Percentiles rank a stretch among this genome's conserved stretches.
Conservation (phyloP, 2,113 vertebrate genomes). For the Malaclemys terrapin region DNA sequence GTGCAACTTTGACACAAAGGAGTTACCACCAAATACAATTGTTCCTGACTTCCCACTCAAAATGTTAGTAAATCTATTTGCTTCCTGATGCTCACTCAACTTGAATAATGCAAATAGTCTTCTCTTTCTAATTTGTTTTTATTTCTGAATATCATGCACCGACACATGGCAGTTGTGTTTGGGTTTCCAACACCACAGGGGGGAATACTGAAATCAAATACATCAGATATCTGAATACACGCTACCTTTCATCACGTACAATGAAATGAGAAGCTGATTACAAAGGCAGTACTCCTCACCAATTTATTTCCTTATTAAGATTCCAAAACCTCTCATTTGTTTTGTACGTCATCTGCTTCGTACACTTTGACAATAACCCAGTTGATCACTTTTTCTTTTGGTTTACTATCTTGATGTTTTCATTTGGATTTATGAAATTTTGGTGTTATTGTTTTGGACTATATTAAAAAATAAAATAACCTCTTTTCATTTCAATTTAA, state of each 20-base stretch:
- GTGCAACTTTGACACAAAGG: background rate
- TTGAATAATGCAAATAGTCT: background rate
- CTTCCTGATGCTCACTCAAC: background rate
- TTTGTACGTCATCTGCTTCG: background rate
- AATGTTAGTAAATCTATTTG: fast-evolving
- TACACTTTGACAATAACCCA: too few relatives aligned
- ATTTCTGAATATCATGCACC: background rate
- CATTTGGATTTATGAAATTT: background rate
- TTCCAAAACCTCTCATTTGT: background rate
- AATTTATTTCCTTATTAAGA: background rate
- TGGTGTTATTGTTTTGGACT: background rate
- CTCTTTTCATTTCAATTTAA: background rate
- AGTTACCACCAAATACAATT: background rate
- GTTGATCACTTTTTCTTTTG: too few relatives aligned
- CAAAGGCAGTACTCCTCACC: background rate
- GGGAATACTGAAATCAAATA: background rate
- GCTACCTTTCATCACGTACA: fast-evolving
- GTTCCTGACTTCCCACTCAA: background rate
- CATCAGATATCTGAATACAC: background rate
- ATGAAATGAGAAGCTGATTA: background rate
- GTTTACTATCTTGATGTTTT: too few relatives aligned
- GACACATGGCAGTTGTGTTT: background rate
- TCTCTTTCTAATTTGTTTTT: background rate
- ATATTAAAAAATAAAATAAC: background rate
- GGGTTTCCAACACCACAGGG: background rate